These are phyloP conservation scores for Stenichneumon culpator DNA, from an alignment of 2,888 invertebrate species.

Conservation along the genomic window DNA sequence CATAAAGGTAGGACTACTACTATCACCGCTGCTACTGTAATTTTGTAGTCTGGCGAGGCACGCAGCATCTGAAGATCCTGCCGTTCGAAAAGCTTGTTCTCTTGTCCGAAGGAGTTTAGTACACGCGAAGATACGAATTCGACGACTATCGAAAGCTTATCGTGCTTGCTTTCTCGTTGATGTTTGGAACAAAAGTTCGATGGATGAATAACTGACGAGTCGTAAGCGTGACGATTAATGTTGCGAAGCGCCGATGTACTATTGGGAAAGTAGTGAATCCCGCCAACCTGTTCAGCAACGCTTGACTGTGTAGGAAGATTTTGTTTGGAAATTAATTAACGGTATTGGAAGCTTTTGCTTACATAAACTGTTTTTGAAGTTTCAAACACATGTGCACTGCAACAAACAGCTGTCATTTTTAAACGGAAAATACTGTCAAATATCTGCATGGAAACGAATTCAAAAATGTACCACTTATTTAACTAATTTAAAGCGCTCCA, in stretches of 20 bases:
- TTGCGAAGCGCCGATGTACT: too few species aligned
- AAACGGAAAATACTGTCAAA: neutral
- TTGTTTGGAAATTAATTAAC: neutral
- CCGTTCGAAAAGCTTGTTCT: conserved; percentile 21
- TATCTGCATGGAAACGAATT: too few species aligned
- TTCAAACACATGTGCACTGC: too few species aligned
- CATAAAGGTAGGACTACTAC: conserved; percentile 36
- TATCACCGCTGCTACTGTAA: neutral
- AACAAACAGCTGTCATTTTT: too few species aligned
- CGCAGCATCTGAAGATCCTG: neutral
- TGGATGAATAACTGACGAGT: too few species aligned
- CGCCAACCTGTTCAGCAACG: too few species aligned
- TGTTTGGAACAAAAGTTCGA: neutral
- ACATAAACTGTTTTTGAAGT: too few species aligned
- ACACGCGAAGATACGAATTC: conserved; percentile 18
- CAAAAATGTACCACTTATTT: too few species aligned
- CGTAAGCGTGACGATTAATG: too few species aligned
- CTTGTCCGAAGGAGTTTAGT: conserved; percentile 13
- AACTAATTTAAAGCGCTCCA: too few species aligned
- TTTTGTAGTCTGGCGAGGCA: conserved; percentile 13
- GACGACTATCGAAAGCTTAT: conserved; percentile 10
- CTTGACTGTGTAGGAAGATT: too few species aligned
- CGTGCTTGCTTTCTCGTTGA: conserved; percentile 17
- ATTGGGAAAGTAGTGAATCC: neutral
- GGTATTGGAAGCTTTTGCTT: too few species aligned